Evolutionary conservation across 2,113 vertebrate species (phyloP).

Genomic region (Triplophysa tibetana): DNA sequence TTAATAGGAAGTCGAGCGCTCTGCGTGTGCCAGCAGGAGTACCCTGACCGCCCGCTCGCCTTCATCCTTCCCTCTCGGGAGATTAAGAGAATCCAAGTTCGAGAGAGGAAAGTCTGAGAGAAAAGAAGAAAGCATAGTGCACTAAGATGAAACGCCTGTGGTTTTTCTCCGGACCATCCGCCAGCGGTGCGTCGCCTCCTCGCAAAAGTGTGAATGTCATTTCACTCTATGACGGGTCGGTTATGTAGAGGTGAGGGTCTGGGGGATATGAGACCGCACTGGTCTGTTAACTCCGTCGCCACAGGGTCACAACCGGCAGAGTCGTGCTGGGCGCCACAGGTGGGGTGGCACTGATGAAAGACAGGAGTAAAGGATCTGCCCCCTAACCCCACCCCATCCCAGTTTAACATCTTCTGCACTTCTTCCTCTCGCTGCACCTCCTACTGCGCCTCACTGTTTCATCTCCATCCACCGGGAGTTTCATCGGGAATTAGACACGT

Average conservation of each 20-base stretch:
- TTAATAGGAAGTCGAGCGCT: background rate
- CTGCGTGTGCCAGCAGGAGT: background rate
- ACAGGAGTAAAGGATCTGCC: constrained; percentile 64
- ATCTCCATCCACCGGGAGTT: constrained; percentile 36
- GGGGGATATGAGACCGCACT: constrained; percentile 48
- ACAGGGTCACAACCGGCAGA: constrained; percentile 43
- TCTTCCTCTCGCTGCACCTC: constrained; percentile 3
- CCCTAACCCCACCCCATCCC: constrained; percentile 47
- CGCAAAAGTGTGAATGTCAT: constrained; percentile 47
- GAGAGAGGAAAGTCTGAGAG: background rate
- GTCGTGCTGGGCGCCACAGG: constrained; percentile 58
- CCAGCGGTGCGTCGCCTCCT: background rate
- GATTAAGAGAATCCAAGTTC: background rate
- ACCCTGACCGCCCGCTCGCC: background rate
- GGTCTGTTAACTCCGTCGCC: constrained; percentile 64
- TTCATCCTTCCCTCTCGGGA: constrained; percentile 10
- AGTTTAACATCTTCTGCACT: constrained; percentile 59
- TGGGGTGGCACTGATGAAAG: constrained; percentile 65
- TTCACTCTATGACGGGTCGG: constrained; percentile 7
- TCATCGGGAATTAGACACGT: background rate
- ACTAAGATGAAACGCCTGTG: constrained; percentile 9
- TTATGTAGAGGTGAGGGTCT: background rate
- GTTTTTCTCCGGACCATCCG: constrained; percentile 13
- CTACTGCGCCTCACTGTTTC: constrained; percentile 19
- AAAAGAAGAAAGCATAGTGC: background rate